Conservation (phyloP, 2,797 vertebrate genomes). For the Borostomias antarcticus region DNA sequence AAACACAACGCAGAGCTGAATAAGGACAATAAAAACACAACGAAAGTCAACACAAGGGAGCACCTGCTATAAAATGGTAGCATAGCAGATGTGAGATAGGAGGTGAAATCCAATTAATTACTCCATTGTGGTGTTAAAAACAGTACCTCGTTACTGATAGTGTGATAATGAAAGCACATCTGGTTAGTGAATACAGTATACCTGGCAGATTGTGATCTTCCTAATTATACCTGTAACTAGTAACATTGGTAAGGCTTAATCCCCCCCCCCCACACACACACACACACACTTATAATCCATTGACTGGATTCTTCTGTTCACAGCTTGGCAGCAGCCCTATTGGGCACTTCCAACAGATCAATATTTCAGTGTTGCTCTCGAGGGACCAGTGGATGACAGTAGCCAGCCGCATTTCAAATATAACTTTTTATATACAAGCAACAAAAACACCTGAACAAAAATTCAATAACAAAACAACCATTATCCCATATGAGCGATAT, state of each 20-base stretch:
- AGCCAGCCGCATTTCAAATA: not conserved
- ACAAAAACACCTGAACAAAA: not conserved
- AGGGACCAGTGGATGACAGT: constrained; percentile 44
- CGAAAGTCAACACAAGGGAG: no score
- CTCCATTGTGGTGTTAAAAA: no score
- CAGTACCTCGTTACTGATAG: no score
- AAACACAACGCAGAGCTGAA: no score
- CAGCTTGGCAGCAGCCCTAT: constrained; percentile 5
- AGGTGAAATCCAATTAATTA: no score
- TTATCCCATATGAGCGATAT: not conserved
- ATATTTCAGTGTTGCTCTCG: constrained; percentile 48
- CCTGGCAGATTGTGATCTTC: not conserved
- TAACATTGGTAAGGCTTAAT: no score
- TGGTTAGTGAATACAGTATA: not conserved
- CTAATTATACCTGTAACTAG: no score
- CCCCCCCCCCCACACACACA: constrained; percentile 11
- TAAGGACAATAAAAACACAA: no score
- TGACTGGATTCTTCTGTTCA: constrained; percentile 43
- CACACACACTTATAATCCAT: constrained; percentile 34
- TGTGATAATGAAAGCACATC: not conserved
- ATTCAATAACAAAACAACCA: no score
- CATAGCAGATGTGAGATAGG: not conserved
- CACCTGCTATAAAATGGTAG: no score
- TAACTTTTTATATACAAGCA: not conserved
- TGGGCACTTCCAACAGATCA: constrained; percentile 16